These are phyloP conservation scores for Benthosema pterotum DNA, from an alignment of 2,797 vertebrate genomes.

Conservation along the genomic window DNA sequence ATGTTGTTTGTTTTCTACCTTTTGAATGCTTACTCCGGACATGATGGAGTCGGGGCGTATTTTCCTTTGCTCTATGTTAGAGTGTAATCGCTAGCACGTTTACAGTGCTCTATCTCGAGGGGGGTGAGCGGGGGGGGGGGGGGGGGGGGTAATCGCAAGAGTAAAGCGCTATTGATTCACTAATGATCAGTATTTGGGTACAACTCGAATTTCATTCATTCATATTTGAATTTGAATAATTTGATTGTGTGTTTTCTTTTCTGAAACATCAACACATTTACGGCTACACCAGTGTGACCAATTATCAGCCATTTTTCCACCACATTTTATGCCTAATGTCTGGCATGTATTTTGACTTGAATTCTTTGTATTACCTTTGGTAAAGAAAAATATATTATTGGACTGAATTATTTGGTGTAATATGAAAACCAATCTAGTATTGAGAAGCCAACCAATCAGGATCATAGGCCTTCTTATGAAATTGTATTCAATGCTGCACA, in stretches of 20 bases:
- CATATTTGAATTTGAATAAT: constrained; percentile 32
- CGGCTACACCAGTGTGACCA: constrained; percentile 15
- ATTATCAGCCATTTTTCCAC: constrained; percentile 30
- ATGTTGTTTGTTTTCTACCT: constrained; percentile 71
- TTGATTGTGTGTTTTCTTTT: neutral
- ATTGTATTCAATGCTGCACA: constrained; percentile 44
- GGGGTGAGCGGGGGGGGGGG: constrained; percentile 28
- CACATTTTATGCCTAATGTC: constrained; percentile 23
- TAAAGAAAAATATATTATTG: constrained; percentile 7
- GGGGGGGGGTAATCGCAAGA: constrained; percentile 37
- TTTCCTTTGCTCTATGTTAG: constrained; percentile 98
- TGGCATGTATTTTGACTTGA: constrained; percentile 34
- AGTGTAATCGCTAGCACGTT: constrained; percentile 92
- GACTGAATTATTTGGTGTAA: constrained; percentile 14
- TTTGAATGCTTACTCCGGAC: constrained; percentile 61
- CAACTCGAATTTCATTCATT: constrained; percentile 40
- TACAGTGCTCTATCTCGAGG: constrained; percentile 83
- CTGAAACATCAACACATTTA: neutral
- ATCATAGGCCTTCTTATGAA: constrained; percentile 13
- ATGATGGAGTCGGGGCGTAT: constrained; percentile 73
- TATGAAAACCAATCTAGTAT: constrained; percentile 40
- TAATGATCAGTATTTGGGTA: constrained; percentile 28
- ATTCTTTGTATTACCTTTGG: constrained; percentile 25
- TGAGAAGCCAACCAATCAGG: constrained; percentile 28
- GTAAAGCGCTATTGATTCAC: constrained; percentile 47